Conservation (phyloP, 2,888 invertebrate genomes). For the Boloria selene region DNA sequence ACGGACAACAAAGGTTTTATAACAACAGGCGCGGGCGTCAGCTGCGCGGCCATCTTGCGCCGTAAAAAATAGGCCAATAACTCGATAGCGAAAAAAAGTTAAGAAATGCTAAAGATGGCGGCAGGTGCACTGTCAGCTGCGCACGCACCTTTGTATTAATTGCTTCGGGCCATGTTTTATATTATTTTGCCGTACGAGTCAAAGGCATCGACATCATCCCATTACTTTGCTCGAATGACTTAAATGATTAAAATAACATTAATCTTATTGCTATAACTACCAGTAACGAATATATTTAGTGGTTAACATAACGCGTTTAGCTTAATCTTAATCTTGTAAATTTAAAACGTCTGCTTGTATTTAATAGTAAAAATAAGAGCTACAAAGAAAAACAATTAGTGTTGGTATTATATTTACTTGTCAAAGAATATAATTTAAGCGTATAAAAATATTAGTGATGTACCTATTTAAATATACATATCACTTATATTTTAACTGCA, state of each 20-base stretch:
- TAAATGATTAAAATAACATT: constrained; percentile 21
- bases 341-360: background rate
- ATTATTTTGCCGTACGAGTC: constrained; percentile 59
- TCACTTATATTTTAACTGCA: too few species aligned
- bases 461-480: too few species aligned
- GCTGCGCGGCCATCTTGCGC: constrained; percentile 77
- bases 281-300: constrained; percentile 3
- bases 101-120: constrained; percentile 78
- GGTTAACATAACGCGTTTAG: background rate
- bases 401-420: too few species aligned
- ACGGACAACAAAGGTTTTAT: constrained; percentile 56
- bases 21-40: constrained; percentile 62
- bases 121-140: constrained; percentile 79
- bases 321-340: background rate
- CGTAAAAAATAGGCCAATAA: constrained; percentile 82
- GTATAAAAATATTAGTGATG: too few species aligned
- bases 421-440: too few species aligned
- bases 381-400: too few species aligned
- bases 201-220: constrained; percentile 44
- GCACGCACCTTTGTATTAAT: constrained; percentile 78
- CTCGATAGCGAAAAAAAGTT: constrained; percentile 75
- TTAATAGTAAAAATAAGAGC: too few species aligned
- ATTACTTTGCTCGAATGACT: constrained; percentile 28
- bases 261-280: constrained; percentile 15
- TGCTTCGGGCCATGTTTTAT: constrained; percentile 60